Conservation (phyloP, 1,140 invertebrate genomes). For the Latrodectus geometricus region DNA sequence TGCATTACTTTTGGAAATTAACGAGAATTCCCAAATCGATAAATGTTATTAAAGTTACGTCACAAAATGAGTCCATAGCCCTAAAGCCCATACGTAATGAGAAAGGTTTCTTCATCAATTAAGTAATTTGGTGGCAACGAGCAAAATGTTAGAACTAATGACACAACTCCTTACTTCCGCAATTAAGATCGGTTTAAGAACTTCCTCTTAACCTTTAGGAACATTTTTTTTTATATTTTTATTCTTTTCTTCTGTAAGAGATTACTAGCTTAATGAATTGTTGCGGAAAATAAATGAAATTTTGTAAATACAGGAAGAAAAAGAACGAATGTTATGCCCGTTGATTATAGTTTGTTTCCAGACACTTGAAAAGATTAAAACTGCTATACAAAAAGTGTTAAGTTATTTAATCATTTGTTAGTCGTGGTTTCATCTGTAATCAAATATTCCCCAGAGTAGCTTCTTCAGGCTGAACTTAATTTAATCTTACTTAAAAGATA, state of each 20-base stretch:
- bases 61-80: background rate
- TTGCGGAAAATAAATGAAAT: slow-evolving; percentile 19
- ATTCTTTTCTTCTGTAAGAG: background rate
- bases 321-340: too few relatives aligned
- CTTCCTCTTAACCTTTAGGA: background rate
- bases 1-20: too few relatives aligned
- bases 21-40: background rate
- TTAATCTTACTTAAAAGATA: too few relatives aligned
- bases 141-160: slow-evolving; percentile 16
- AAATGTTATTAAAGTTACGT: slow-evolving; percentile 3
- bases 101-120: slow-evolving; percentile 29
- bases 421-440: too few relatives aligned
- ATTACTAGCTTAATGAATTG: slow-evolving; percentile 32
- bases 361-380: too few relatives aligned
- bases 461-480: too few relatives aligned
- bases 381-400: too few relatives aligned
- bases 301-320: background rate
- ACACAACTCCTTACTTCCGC: background rate
- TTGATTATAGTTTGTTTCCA: too few relatives aligned
- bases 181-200: slow-evolving; percentile 20
- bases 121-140: slow-evolving; percentile 11
- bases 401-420: too few relatives aligned
- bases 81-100: background rate
- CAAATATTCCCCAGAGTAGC: too few relatives aligned
- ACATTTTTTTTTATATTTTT: background rate